phyloP scores from a whole-genome alignment of 2,113 vertebrate species.

The Peromyscus polionotus region DNA sequence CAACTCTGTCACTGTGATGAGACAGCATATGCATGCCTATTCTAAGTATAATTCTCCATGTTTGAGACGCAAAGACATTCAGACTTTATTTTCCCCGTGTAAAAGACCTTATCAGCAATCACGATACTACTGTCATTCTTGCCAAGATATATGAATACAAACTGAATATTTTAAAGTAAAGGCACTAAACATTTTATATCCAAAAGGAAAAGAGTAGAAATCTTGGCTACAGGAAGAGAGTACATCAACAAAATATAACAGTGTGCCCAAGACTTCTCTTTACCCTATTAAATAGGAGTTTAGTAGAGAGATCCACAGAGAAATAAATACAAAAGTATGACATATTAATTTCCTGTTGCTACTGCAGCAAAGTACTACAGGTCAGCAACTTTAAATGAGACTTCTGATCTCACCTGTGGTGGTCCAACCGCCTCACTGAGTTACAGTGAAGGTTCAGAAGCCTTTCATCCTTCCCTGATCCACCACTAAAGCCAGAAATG shows the following conservation, averaged over 20 bases:
- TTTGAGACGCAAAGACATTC: neutral
- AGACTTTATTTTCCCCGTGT: neutral
- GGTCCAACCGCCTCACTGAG: neutral
- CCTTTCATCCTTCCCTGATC: neutral
- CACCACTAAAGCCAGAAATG: neutral
- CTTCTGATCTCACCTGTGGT: neutral
- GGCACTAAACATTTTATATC: neutral
- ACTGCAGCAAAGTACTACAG: neutral
- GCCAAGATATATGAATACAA: conserved; percentile 20
- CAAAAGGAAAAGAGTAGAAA: neutral
- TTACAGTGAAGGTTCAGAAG: neutral
- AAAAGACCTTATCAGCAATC: neutral
- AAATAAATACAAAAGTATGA: neutral
- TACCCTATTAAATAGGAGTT: neutral
- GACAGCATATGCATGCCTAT: neutral
- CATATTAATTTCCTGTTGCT: neutral
- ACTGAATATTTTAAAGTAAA: conserved; percentile 43
- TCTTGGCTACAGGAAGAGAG: neutral
- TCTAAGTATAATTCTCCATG: neutral
- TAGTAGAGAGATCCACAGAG: neutral
- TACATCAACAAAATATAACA: conserved; percentile 18
- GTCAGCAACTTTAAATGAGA: neutral
- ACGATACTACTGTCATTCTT: neutral
- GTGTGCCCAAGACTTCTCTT: neutral
- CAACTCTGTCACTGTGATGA: neutral